Evolutionary conservation across 2,888 invertebrate species (phyloP), one percentile per base, ranked within the genome.

Genomic region (Diadegma fenestrale): DNA sequence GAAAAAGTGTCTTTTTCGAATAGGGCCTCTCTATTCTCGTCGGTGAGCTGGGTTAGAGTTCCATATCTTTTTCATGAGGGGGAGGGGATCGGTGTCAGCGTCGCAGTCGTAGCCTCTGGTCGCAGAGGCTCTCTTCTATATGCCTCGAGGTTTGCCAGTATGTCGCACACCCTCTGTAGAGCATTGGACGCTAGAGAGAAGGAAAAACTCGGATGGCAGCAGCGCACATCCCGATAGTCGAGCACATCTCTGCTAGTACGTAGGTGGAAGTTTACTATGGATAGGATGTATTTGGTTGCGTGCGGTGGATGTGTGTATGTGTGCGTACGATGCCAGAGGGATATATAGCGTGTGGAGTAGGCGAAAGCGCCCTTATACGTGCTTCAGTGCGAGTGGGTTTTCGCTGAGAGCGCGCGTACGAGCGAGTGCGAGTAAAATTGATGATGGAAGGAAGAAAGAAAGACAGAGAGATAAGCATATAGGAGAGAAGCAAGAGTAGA

Each of bases 381-480:
- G 84, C 75, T 76, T 76, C 72, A 80, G 72, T 71, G 85, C 84
- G 85, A 75, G 79, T 84, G 80, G 72, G 82, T 76, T 84, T 82
- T 79, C 71, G 75, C 72, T 83, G 81, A 54, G 83, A 80, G 75
- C 48, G 71, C 76, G 76, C 83, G 85, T 80, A 83, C 82, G 68
- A 88, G 64, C 73, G 85, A 85, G 71, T 58, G 58, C 66, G 79
- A 77, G 81, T 68, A 71, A 82, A 82, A 80, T 85, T 69, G 83
- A 84, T 58, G 85, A 82, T 76, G 83, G 82, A 87, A 82, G 83
- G 71, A 82, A 86, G 84, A 64, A 81, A 81, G 84, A 83, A 64
- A 80, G 79, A 72, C 58, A 86, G 71, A 45, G 75, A 68, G 54
- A 81, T 73, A 76, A 71, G 61, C 30, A 72, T 14, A 68, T 10